Evolutionary conservation across 1,140 invertebrate species (phyloP), one percentile per base, ranked within the genome.

Genomic region (Lerema accius): DNA sequence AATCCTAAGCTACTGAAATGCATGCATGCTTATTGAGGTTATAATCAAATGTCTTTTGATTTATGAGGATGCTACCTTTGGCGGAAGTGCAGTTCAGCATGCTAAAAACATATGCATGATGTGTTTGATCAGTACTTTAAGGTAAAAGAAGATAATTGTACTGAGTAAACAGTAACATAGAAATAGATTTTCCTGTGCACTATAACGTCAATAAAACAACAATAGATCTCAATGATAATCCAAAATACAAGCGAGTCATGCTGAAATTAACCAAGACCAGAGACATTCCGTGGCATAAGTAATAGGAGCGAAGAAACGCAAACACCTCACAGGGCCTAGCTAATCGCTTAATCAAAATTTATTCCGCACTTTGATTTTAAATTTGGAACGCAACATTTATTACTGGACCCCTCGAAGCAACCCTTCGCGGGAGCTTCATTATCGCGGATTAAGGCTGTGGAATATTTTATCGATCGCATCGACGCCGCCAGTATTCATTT

Each of bases 341-440:
- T 90, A 90, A 90, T 89, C 88, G 88, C 82, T 90, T 90, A 89
- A 90, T 90, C 88, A 86, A 90, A 90, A 90, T 90, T 89, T 89
- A 90, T 90, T 88, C 88, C 84, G 82, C 86, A 85, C 86, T 90
- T 90, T 88, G 84, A 87, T 90, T 89, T 90, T 88, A 90, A 90
- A 90, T 89, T 90, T 89, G 83, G 77, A 58, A 85, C 84, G 86
- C 84, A 90, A 90, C 86, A 89, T 90, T 89, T 89, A 90, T 90
- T 90, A 90, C 75, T 78, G 75, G 70, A 72, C 72, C 75, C 84
- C 82, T 82, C 80, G 69, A 69, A 71, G 69, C 80, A 86, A 89
- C 84, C 88, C 85, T 89, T 85, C 84, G 80, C 73, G 78, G 79
- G 77, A 74, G 69, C 75, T 90, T 90, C 86, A 90, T 90, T 89